Percentiles rank a stretch among this genome's conserved stretches.
These are phyloP conservation scores for Wiebesia pumilae DNA, from an alignment of 1,140 invertebrate species.

Conservation along the genomic window DNA sequence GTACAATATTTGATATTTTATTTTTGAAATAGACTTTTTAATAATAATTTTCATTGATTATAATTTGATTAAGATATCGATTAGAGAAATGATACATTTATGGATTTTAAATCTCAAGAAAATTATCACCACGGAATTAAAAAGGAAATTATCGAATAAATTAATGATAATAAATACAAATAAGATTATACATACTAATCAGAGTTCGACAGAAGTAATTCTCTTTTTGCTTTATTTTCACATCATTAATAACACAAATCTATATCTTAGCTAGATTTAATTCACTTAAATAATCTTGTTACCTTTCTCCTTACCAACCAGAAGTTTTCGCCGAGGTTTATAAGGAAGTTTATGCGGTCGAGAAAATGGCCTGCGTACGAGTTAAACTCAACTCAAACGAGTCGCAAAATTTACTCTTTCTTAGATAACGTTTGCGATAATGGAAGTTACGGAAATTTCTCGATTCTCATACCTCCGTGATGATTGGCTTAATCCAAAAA, in stretches of 20 bases:
- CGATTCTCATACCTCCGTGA: background rate
- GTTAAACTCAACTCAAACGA: background rate
- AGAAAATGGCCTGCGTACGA: background rate
- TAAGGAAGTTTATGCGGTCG: slow-evolving; percentile 2
- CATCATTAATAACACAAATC: background rate
- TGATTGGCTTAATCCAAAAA: slow-evolving; percentile 17
- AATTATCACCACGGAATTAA: too few relatives aligned
- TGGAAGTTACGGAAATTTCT: slow-evolving; percentile 6
- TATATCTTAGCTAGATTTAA: background rate
- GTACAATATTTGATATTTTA: too few relatives aligned
- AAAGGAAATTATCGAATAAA: too few relatives aligned
- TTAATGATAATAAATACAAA: too few relatives aligned
- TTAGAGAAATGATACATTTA: too few relatives aligned
- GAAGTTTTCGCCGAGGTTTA: background rate
- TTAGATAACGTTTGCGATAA: slow-evolving; percentile 22
- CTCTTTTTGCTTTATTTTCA: background rate
- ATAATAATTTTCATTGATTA: too few relatives aligned
- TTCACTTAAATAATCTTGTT: slow-evolving; percentile 17
- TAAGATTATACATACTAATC: too few relatives aligned
- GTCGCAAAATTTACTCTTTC: background rate
- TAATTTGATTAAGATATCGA: too few relatives aligned
- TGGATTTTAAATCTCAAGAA: too few relatives aligned
- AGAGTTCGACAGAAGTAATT: background rate
- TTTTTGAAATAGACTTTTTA: too few relatives aligned
- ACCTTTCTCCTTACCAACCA: background rate